These are phyloP conservation scores for Leptogaster cylindrica DNA, from an alignment of 2,888 invertebrate genomes.

Conservation along the genomic window DNA sequence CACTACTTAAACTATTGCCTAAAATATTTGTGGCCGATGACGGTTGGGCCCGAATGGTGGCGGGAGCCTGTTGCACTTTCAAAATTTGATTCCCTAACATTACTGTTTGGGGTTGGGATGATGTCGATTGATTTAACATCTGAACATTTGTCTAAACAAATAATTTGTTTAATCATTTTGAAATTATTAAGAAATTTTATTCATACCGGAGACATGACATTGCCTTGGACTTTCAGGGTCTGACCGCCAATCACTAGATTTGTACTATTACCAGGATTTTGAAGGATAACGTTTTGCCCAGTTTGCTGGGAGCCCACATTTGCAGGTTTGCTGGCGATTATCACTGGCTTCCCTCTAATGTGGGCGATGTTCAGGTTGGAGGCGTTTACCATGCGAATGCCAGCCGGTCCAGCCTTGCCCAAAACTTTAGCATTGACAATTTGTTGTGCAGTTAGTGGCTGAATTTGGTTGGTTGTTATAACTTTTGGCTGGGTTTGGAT, in stretches of 20 bases:
- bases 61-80: conserved; percentile 55
- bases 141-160: conserved; percentile 50
- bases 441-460: conserved; percentile 59
- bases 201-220: conserved; percentile 51
- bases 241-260: conserved; percentile 59
- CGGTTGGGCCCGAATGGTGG: conserved; percentile 47
- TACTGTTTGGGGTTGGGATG: conserved; percentile 58
- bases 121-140: conserved; percentile 48
- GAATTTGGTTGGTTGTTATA: conserved; percentile 49
- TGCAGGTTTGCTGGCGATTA: conserved; percentile 63
- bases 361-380: conserved; percentile 63
- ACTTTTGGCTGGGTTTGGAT: conserved; percentile 48
- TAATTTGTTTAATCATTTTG: background rate
- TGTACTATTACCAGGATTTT: conserved; percentile 50
- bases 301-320: conserved; percentile 48
- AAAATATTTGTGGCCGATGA: conserved; percentile 39
- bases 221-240: conserved; percentile 59
- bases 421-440: conserved; percentile 63
- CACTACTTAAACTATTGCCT: conserved; percentile 31
- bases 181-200: background rate
- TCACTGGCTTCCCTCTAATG: conserved; percentile 66
- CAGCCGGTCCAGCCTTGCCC: conserved; percentile 52
- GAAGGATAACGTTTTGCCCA: conserved; percentile 63
- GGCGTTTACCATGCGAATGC: conserved; percentile 65
- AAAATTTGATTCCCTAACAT: conserved; percentile 61